Conservation (phyloP, 2,797 vertebrate species). For the Pseudochirops cupreus region DNA sequence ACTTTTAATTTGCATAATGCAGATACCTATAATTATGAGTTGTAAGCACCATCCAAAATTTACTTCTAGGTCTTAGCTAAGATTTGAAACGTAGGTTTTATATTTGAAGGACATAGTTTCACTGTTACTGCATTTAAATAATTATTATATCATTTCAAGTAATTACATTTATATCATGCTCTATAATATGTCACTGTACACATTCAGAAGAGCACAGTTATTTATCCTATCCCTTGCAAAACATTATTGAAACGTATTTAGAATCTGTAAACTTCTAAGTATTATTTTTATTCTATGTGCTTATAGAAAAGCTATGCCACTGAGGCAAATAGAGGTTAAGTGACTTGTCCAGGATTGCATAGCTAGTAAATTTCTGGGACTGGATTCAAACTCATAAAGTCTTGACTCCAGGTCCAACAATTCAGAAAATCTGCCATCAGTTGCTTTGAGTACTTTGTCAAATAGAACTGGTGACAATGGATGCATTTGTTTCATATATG, state of each 20-base stretch:
- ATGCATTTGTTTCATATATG: neutral
- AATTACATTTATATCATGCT: neutral
- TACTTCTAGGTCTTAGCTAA: neutral
- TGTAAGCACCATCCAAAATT: constrained; percentile 1
- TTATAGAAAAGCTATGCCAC: neutral
- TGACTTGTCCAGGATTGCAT: neutral
- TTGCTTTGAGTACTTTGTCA: neutral
- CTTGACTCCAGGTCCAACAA: neutral
- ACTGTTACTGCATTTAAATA: neutral
- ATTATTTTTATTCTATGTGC: neutral
- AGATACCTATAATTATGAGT: neutral
- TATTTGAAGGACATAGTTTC: neutral
- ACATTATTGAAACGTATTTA: neutral
- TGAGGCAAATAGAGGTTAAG: too few species aligned
- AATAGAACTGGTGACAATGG: neutral
- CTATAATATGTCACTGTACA: neutral
- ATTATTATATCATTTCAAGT: constrained; percentile 8
- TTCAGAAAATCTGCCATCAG: neutral
- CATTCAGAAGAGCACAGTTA: constrained; percentile 11
- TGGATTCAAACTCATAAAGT: neutral
- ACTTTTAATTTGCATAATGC: neutral
- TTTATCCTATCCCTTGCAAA: neutral
- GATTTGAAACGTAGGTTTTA: constrained; percentile 25
- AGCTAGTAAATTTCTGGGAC: neutral
- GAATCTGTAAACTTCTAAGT: neutral